A percentile compares a stretch with the other conserved stretches of the same genome.
phyloP scores from a whole-genome alignment of 2,113 vertebrate genomes.

The Motacilla alba region DNA sequence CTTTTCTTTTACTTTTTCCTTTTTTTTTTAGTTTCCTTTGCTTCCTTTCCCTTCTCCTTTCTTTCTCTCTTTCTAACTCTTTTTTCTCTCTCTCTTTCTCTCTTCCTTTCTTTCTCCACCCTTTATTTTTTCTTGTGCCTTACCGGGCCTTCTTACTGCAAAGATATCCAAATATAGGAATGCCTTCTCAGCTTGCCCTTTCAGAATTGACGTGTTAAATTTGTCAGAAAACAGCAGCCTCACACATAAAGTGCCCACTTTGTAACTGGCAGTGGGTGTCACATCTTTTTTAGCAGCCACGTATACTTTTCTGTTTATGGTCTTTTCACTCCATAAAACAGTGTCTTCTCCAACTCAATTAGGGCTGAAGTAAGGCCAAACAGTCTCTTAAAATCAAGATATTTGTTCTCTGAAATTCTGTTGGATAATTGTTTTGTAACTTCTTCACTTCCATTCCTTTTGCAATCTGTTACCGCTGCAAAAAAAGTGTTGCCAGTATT shows the following conservation, averaged over 20 bases:
- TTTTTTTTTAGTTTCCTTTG: not conserved
- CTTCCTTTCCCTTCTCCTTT: not conserved
- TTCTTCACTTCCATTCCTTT: not conserved
- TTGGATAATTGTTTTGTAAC: not conserved
- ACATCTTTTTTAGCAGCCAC: not conserved
- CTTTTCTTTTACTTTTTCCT: not conserved
- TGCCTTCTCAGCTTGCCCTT: not conserved
- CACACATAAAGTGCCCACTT: conserved; percentile 19
- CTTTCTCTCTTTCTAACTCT: rapidly evolving
- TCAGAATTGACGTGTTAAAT: not conserved
- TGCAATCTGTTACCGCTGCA: not conserved
- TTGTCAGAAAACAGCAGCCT: conserved; percentile 20
- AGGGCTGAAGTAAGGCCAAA: conserved; percentile 4
- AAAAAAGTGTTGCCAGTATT: not conserved
- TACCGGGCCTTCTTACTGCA: not conserved
- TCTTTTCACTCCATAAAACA: not conserved
- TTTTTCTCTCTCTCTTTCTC: not conserved
- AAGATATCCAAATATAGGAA: conserved; percentile 30
- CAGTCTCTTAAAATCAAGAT: conserved; percentile 5
- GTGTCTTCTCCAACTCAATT: not conserved
- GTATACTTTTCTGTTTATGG: not conserved
- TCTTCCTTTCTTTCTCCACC: too few relatives aligned
- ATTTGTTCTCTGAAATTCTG: not conserved
- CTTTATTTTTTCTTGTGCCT: not conserved
- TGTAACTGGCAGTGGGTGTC: not conserved